These are phyloP conservation scores for Prenolepis imparis DNA, from an alignment of 2,888 invertebrate genomes.

Conservation along the genomic window DNA sequence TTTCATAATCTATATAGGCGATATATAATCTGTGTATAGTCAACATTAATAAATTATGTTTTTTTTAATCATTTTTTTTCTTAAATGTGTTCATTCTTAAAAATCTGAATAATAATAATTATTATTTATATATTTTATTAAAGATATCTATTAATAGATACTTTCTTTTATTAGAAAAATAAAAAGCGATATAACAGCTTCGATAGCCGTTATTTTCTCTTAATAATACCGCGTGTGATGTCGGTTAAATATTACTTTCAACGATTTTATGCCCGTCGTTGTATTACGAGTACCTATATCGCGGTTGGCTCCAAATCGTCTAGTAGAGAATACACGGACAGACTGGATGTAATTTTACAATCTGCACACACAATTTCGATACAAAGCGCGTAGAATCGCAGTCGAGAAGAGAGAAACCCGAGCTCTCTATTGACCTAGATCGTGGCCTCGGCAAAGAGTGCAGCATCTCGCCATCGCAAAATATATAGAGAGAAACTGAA, in stretches of 20 bases:
- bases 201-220: background rate
- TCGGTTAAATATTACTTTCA: background rate
- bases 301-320: background rate
- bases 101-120: background rate
- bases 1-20: too few species aligned
- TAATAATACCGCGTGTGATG: background rate
- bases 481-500: constrained; percentile 47
- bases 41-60: too few species aligned
- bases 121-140: background rate
- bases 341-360: constrained; percentile 13
- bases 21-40: too few species aligned
- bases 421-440: constrained; percentile 82
- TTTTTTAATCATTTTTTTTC: background rate
- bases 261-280: background rate
- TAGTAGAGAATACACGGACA: background rate
- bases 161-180: background rate
- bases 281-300: background rate
- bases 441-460: constrained; percentile 70
- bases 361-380: constrained; percentile 14
- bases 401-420: constrained; percentile 62
- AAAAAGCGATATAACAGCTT: background rate
- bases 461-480: constrained; percentile 63
- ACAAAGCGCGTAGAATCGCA: constrained; percentile 25
- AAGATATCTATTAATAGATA: background rate
- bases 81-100: too few species aligned